phyloP scores from a whole-genome alignment of 1,140 invertebrate species.

The Melitaea cinxia region DNA sequence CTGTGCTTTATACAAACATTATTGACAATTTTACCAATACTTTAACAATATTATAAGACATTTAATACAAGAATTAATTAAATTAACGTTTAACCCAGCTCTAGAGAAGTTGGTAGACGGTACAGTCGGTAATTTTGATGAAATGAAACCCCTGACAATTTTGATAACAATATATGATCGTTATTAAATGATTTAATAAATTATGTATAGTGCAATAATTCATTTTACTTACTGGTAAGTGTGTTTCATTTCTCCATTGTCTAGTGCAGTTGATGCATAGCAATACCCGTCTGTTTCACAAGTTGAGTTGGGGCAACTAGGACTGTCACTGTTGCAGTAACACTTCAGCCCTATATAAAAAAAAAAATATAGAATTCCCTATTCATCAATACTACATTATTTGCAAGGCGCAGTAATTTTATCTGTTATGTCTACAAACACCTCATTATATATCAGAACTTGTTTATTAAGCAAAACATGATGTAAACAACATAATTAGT shows the following conservation, averaged over 20 bases:
- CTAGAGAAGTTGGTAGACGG: slow-evolving; percentile 36
- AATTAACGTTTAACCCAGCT: too few species aligned
- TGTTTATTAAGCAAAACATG: not conserved
- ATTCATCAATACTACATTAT: too few species aligned
- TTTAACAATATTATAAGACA: not conserved
- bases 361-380: too few species aligned
- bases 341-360: slow-evolving; percentile 64
- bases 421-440: not conserved
- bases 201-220: slow-evolving; percentile 8
- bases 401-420: not conserved
- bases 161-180: slow-evolving; percentile 6
- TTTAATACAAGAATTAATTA: too few species aligned
- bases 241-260: slow-evolving; percentile 84
- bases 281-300: slow-evolving; percentile 95
- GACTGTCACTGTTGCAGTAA: slow-evolving; percentile 67
- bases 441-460: not conserved
- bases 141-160: slow-evolving; percentile 7
- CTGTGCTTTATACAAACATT: slow-evolving; percentile 45
- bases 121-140: slow-evolving; percentile 34
- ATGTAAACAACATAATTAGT: not conserved
- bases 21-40: not conserved
- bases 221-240: slow-evolving; percentile 87
- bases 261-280: slow-evolving; percentile 89
- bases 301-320: slow-evolving; percentile 86
- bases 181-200: slow-evolving; percentile 17